phyloP scores from a whole-genome alignment of 2,113 vertebrate species.

The Hippocampus guttulatus region DNA sequence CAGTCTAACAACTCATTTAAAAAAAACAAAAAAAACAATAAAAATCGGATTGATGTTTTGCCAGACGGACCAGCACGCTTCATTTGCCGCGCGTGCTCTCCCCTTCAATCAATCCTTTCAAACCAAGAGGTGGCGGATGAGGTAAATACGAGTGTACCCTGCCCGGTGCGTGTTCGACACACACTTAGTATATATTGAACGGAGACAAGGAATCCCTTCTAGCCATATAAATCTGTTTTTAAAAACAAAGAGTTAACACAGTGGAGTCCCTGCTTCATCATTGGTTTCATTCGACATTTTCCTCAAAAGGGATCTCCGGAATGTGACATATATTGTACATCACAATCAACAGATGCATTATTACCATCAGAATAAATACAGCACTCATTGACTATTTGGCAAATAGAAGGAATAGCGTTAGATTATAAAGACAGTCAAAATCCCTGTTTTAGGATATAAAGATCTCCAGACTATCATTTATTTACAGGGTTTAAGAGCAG shows the following conservation, averaged over 20 bases:
- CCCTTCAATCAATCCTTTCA: constrained; percentile 2
- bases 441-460: constrained; percentile 27
- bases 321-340: constrained; percentile 51
- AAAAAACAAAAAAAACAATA: constrained; percentile 10
- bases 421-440: constrained; percentile 49
- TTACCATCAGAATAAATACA: constrained; percentile 65
- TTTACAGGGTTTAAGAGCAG: constrained; percentile 53
- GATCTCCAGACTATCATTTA: constrained; percentile 35
- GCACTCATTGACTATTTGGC: constrained; percentile 64
- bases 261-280: constrained; percentile 62
- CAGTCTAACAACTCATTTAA: constrained; percentile 19
- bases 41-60: constrained; percentile 11
- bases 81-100: constrained; percentile 27
- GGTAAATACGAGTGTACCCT: constrained; percentile 54
- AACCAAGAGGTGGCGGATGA: constrained; percentile 45
- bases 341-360: constrained; percentile 62
- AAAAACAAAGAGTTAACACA: constrained; percentile 56
- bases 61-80: constrained; percentile 29
- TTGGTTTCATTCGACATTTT: constrained; percentile 45
- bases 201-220: constrained; percentile 15
- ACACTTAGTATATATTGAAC: constrained; percentile 6
- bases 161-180: constrained; percentile 26
- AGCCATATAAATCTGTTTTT: constrained; percentile 36
- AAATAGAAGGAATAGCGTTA: constrained; percentile 51
- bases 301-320: constrained; percentile 37